Evolutionary conservation across 2,888 invertebrate genomes (phyloP).

Genomic region (Petrophora chlorosata): DNA sequence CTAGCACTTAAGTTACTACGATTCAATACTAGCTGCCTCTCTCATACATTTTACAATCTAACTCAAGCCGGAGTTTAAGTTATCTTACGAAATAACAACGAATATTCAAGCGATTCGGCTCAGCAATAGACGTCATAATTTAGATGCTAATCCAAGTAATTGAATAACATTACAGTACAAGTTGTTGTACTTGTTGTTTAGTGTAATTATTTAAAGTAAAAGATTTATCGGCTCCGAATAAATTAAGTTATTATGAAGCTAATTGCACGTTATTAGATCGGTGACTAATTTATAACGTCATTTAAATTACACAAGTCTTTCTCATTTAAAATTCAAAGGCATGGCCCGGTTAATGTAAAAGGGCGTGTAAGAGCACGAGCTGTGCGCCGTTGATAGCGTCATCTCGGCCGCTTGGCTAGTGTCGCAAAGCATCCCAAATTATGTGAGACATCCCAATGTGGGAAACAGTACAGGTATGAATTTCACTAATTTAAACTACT

Average conservation of each 20-base stretch:
- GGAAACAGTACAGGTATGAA: not conserved
- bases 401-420: conserved; percentile 42
- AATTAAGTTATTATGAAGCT: conserved; percentile 38
- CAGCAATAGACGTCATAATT: conserved; percentile 19
- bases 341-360: conserved; percentile 65
- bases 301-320: conserved; percentile 69
- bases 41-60: conserved; percentile 5
- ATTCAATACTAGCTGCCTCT: conserved; percentile 1
- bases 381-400: conserved; percentile 66
- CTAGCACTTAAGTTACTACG: not conserved
- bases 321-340: conserved; percentile 74
- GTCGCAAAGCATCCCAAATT: conserved; percentile 18
- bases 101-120: conserved; percentile 5
- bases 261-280: conserved; percentile 37
- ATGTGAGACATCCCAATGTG: conserved; percentile 7
- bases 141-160: conserved; percentile 21
- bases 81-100: conserved; percentile 6
- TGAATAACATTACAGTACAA: conserved; percentile 21
- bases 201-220: conserved; percentile 14
- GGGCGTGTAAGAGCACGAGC: conserved; percentile 74
- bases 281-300: conserved; percentile 59
- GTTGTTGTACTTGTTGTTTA: conserved; percentile 13
- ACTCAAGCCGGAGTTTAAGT: not conserved
- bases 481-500: no score
- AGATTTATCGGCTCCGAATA: conserved; percentile 26